phyloP scores from a whole-genome alignment of 1,140 invertebrate species.

The Drosophila auraria region DNA sequence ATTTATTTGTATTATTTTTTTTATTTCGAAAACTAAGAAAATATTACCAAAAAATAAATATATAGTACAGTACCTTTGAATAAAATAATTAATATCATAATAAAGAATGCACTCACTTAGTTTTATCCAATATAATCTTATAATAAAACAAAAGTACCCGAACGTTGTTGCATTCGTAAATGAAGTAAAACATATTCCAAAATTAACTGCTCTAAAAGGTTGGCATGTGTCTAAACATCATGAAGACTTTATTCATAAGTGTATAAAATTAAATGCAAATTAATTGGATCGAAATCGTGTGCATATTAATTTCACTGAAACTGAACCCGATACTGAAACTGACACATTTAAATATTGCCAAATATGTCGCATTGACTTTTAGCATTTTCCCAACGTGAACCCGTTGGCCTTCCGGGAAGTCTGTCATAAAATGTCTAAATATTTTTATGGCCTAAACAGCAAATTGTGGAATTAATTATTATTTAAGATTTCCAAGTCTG shows the following conservation, averaged over 20 bases:
- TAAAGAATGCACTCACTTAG: too few species aligned
- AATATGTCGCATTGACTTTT: slow-evolving; percentile 46
- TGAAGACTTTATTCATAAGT: slow-evolving; percentile 19
- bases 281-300: slow-evolving; percentile 28
- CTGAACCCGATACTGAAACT: slow-evolving; percentile 31
- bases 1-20: too few species aligned
- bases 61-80: too few species aligned
- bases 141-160: neutral
- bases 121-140: too few species aligned
- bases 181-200: neutral
- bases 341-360: slow-evolving; percentile 31
- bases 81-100: too few species aligned
- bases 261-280: slow-evolving; percentile 48
- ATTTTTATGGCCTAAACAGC: slow-evolving; percentile 16
- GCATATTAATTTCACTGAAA: slow-evolving; percentile 47
- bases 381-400: slow-evolving; percentile 35
- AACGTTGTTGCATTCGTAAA: neutral
- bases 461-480: slow-evolving; percentile 34
- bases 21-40: too few species aligned
- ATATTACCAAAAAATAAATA: too few species aligned
- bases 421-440: slow-evolving; percentile 27
- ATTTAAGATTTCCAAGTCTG: slow-evolving; percentile 23
- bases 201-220: slow-evolving; percentile 22
- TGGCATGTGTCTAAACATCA: slow-evolving; percentile 26
- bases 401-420: slow-evolving; percentile 50